Percentiles rank a stretch among this genome's conserved stretches.
Conservation (phyloP, 1,140 invertebrate genomes). For the Anagrus nilaparvatae region DNA sequence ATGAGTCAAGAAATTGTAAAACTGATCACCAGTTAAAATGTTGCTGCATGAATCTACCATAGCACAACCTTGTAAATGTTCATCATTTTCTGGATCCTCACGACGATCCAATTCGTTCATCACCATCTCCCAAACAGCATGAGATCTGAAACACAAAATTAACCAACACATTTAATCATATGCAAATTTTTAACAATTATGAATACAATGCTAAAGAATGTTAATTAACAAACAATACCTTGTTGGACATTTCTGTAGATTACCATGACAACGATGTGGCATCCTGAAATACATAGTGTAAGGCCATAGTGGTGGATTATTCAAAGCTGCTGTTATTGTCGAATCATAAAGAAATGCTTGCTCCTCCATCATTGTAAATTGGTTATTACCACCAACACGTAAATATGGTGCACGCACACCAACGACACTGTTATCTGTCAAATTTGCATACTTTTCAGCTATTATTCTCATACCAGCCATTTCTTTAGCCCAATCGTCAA, state of each 20-base stretch:
- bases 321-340: slow-evolving; percentile 85
- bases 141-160: slow-evolving; percentile 37
- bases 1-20: slow-evolving; percentile 92
- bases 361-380: slow-evolving; percentile 97
- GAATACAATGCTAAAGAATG: not conserved
- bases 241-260: slow-evolving; percentile 85
- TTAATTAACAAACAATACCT: slow-evolving; percentile 43
- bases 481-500: slow-evolving; percentile 92
- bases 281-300: slow-evolving; percentile 97
- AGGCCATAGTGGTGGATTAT: slow-evolving; percentile 89
- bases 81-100: slow-evolving; percentile 84
- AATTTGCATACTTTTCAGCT: slow-evolving; percentile 83
- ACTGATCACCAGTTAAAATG: slow-evolving; percentile 85
- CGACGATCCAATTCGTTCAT: slow-evolving; percentile 90
- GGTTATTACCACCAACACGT: slow-evolving; percentile 88
- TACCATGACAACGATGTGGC: slow-evolving; percentile 90
- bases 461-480: slow-evolving; percentile 94
- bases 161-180: too few relatives aligned
- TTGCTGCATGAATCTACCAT: slow-evolving; percentile 96
- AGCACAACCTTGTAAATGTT: slow-evolving; percentile 85
- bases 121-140: slow-evolving; percentile 97
- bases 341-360: slow-evolving; percentile 93
- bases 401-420: slow-evolving; percentile 89
- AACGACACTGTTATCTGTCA: slow-evolving; percentile 88
- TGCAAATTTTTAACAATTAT: not conserved